These are phyloP conservation scores for Brenthis hecate DNA, from an alignment of 2,888 invertebrate species.

Conservation along the genomic window DNA sequence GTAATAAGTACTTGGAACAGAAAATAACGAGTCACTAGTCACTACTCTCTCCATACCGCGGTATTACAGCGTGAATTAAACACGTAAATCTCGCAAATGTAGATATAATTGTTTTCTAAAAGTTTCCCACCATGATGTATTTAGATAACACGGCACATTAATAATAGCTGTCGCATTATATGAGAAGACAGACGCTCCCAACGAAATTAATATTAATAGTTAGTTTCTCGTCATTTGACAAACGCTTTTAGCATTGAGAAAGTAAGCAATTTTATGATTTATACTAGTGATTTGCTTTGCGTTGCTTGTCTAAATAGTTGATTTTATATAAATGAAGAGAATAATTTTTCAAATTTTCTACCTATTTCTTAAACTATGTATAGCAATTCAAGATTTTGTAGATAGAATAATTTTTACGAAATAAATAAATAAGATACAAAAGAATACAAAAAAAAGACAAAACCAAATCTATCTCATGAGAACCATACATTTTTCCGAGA, in stretches of 20 bases:
- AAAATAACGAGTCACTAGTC: background rate
- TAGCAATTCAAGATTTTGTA: no score
- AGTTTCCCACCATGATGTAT: constrained; percentile 6
- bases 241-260: background rate
- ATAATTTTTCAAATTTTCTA: no score
- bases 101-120: constrained; percentile 3
- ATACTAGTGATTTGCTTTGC: no score
- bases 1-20: no score
- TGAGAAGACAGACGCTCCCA: constrained; percentile 16
- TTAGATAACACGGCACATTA: constrained; percentile 25
- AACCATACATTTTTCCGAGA: no score
- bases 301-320: no score
- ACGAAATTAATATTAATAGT: constrained; percentile 17
- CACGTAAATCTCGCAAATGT: background rate
- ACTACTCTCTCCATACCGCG: background rate
- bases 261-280: background rate
- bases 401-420: no score
- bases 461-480: no score
- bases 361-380: no score
- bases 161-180: constrained; percentile 32
- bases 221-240: constrained; percentile 7
- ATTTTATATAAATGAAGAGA: no score
- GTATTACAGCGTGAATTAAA: background rate
- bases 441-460: no score
- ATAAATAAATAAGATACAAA: no score